Conservation (phyloP, 2,888 invertebrate species). For the Drosophila mimetica region DNA sequence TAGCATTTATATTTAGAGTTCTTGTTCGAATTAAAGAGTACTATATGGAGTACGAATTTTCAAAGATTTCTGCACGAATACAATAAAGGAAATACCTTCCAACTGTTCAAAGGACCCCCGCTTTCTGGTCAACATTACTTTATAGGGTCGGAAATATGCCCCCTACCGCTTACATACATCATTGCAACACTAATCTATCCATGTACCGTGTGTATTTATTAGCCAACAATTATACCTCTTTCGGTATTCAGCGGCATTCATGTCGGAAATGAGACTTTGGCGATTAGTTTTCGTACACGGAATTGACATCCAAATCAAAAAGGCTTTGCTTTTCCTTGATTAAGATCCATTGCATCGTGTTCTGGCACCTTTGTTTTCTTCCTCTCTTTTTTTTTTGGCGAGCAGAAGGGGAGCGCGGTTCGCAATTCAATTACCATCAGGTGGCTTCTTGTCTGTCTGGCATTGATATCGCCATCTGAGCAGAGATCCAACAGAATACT, state of each 20-base stretch:
- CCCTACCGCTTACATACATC: neutral
- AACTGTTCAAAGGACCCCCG: neutral
- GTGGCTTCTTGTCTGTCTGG: conserved; percentile 11
- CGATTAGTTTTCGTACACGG: conserved; percentile 16
- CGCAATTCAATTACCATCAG: conserved; percentile 9
- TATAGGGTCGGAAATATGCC: conserved; percentile 1
- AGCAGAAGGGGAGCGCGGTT: neutral
- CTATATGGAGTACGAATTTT: too few species aligned
- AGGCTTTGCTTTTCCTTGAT: conserved; percentile 9
- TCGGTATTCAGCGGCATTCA: neutral
- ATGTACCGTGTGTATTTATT: neutral
- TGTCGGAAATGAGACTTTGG: conserved; percentile 9
- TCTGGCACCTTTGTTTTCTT: neutral
- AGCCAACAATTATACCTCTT: neutral
- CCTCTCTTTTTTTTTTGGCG: neutral
- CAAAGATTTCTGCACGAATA: neutral
- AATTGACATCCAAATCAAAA: conserved; percentile 25
- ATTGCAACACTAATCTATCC: conserved; percentile 2
- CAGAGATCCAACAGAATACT: conserved; percentile 28
- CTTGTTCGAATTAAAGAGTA: neutral
- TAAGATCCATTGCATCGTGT: conserved; percentile 21
- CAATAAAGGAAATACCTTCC: conserved; percentile 2
- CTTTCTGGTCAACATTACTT: neutral
- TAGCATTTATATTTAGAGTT: neutral
- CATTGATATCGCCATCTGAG: conserved; percentile 24